Percentiles rank a stretch among this genome's conserved stretches.
These are phyloP conservation scores for Araneus ventricosus DNA, from an alignment of 1,140 invertebrate genomes.

Conservation along the genomic window DNA sequence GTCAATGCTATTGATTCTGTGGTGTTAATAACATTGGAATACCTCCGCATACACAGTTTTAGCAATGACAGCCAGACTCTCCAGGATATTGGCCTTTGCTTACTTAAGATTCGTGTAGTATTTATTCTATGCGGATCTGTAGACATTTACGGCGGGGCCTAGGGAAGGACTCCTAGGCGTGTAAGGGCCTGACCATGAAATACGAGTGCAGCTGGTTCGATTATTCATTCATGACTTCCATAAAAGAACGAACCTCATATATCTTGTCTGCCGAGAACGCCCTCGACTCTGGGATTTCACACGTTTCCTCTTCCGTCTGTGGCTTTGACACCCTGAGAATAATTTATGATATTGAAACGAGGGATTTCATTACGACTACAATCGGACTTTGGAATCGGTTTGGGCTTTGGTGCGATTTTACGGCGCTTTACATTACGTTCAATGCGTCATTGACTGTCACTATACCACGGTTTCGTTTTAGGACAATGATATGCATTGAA, in stretches of 20 bases:
- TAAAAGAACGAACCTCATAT: constrained; percentile 18
- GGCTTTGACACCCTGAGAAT: not conserved
- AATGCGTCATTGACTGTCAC: not conserved
- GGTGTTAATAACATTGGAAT: not conserved
- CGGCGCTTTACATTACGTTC: not conserved
- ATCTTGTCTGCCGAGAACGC: not conserved
- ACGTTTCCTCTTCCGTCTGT: not conserved
- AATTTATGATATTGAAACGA: constrained; percentile 6
- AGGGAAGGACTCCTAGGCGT: not conserved
- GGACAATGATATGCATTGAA: too few species aligned
- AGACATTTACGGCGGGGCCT: constrained; percentile 4
- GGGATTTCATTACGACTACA: not conserved
- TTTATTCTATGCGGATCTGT: not conserved
- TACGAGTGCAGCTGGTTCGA: not conserved
- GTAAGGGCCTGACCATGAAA: constrained; percentile 8
- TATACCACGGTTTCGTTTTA: not conserved
- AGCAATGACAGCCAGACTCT: not conserved
- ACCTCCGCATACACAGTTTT: not conserved
- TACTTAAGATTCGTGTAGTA: not conserved
- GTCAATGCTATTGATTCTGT: too few species aligned
- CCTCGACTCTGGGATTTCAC: not conserved
- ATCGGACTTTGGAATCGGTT: not conserved
- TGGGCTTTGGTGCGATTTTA: not conserved
- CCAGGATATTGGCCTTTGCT: not conserved
- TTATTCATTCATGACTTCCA: constrained; percentile 43